phyloP scores from a whole-genome alignment of 2,888 invertebrate genomes.

The Eueremaeus valkanovi region DNA sequence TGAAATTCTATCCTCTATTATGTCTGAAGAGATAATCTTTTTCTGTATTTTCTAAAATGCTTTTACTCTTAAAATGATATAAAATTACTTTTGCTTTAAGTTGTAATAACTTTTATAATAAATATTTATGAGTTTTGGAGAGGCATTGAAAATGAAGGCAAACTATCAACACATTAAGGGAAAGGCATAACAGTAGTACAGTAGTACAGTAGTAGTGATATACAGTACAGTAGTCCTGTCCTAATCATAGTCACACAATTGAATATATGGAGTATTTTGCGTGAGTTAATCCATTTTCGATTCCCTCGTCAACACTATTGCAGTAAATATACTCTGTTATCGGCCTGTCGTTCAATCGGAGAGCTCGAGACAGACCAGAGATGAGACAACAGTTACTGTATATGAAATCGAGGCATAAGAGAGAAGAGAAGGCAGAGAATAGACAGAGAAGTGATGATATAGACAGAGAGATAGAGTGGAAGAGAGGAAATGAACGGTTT shows the following conservation, averaged over 20 bases:
- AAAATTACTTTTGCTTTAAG: background rate
- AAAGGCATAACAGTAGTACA: background rate
- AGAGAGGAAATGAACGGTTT: background rate
- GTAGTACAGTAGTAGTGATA: too few relatives aligned
- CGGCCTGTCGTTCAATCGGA: background rate
- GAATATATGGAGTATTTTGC: background rate
- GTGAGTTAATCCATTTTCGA: conserved; percentile 10
- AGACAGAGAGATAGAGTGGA: background rate
- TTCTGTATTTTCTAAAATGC: background rate
- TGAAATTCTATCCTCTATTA: too few relatives aligned
- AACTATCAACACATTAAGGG: background rate
- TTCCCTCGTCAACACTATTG: background rate
- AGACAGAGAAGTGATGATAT: background rate
- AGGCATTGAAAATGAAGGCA: background rate
- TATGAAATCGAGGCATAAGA: conserved; percentile 4
- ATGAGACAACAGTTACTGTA: too few relatives aligned
- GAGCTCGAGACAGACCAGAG: background rate
- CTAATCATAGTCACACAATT: conserved; percentile 8
- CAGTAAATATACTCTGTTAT: background rate
- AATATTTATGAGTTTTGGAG: background rate
- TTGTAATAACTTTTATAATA: background rate
- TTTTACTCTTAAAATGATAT: background rate
- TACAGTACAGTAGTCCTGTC: too few relatives aligned
- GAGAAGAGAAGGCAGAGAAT: background rate
- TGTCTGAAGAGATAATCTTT: background rate